A percentile compares a stretch with the other conserved stretches of the same genome.
Conservation (phyloP, 2,797 vertebrate species). For the Acanthiza pusilla region DNA sequence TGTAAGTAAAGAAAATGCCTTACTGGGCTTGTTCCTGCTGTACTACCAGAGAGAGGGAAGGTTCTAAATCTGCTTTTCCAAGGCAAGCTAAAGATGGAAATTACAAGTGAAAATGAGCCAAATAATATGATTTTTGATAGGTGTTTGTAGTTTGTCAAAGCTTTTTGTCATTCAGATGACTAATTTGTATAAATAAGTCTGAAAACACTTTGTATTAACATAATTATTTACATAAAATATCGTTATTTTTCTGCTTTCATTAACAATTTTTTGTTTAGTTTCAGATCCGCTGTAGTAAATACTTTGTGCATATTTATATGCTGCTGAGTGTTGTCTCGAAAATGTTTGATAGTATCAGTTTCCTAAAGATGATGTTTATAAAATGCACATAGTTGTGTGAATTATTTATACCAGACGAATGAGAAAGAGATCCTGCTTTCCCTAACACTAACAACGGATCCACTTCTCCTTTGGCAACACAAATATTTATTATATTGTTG, state of each 20-base stretch:
- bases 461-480: constrained; percentile 60
- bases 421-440: constrained; percentile 59
- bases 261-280: constrained; percentile 64
- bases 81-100: constrained; percentile 39
- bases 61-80: constrained; percentile 10
- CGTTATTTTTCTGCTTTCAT: constrained; percentile 60
- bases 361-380: constrained; percentile 66
- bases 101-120: constrained; percentile 35
- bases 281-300: constrained; percentile 5
- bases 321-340: constrained; percentile 58
- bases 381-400: constrained; percentile 61
- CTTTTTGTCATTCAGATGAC: constrained; percentile 52
- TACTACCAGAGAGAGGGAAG: neutral
- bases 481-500: constrained; percentile 72
- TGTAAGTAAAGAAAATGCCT: neutral
- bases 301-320: constrained; percentile 7
- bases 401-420: constrained; percentile 69
- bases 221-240: constrained; percentile 60
- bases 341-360: constrained; percentile 59
- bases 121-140: constrained; percentile 56
- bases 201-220: constrained; percentile 54
- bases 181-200: constrained; percentile 66
- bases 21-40: neutral
- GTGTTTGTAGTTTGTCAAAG: constrained; percentile 55
- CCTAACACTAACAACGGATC: constrained; percentile 55